A percentile compares a stretch with the other conserved stretches of the same genome.
These are phyloP conservation scores for Heliconius erato DNA, from an alignment of 2,888 invertebrate genomes.

Conservation along the genomic window DNA sequence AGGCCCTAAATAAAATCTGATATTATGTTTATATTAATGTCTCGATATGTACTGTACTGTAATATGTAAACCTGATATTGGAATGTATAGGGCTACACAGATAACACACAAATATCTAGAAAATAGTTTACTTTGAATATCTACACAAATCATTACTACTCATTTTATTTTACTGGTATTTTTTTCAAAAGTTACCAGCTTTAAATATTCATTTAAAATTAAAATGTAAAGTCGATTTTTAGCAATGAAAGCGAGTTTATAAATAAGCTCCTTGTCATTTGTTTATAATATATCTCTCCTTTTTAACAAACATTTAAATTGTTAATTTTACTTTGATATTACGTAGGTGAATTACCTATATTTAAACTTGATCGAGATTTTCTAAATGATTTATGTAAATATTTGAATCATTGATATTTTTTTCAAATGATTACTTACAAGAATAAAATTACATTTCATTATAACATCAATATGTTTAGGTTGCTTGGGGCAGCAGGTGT, in stretches of 20 bases:
- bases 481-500: conserved; percentile 24
- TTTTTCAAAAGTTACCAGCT: not conserved
- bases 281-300: conserved; percentile 13
- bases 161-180: not conserved
- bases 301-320: conserved; percentile 3
- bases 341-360: not conserved
- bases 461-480: not conserved
- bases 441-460: not conserved
- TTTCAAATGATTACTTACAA: not conserved
- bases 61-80: conserved; percentile 12
- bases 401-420: not conserved
- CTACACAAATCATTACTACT: not conserved
- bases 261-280: conserved; percentile 37
- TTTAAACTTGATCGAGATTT: not conserved
- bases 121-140: conserved; percentile 19
- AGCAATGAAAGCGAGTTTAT: conserved; percentile 39
- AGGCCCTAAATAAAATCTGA: conserved; percentile 18
- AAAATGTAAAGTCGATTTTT: not conserved
- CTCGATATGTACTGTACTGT: conserved; percentile 1
- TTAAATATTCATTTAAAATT: not conserved
- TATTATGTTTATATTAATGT: not conserved
- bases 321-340: not conserved
- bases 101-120: conserved; percentile 21
- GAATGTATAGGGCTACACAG: conserved; percentile 19
- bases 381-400: not conserved